Evolutionary conservation across 2,888 invertebrate genomes (phyloP).

Genomic region (Euplexia lucipara): DNA sequence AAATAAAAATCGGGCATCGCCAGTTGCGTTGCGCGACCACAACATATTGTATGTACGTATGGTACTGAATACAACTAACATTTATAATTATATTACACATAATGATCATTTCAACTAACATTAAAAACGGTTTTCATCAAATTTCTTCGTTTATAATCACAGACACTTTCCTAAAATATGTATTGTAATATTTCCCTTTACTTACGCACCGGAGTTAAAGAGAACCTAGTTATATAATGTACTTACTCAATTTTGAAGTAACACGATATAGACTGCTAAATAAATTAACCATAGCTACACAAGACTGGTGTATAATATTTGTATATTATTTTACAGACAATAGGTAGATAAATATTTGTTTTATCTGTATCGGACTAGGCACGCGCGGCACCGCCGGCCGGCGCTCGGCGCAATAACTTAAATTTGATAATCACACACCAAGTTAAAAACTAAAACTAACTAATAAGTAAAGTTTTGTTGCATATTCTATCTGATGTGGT

Average conservation of each 20-base stretch:
- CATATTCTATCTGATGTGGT: constrained; percentile 81
- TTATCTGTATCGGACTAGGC: constrained; percentile 90
- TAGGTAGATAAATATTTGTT: constrained; percentile 88
- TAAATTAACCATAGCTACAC: constrained; percentile 89
- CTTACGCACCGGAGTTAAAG: constrained; percentile 84
- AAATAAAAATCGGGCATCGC: constrained; percentile 63
- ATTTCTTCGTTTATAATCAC: constrained; percentile 90
- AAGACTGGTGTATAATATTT: constrained; percentile 82
- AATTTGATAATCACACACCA: constrained; percentile 88
- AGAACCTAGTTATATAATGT: constrained; percentile 81
- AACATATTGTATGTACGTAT: constrained; percentile 59
- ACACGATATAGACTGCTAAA: constrained; percentile 84
- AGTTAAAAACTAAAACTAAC: constrained; percentile 87
- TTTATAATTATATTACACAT: constrained; percentile 76
- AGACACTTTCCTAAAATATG: constrained; percentile 91
- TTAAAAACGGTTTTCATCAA: constrained; percentile 87
- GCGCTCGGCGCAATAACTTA: constrained; percentile 89
- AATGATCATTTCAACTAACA: constrained; percentile 83
- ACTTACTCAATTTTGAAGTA: constrained; percentile 83
- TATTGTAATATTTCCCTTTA: constrained; percentile 81
- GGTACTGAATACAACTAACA: constrained; percentile 78
- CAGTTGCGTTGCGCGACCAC: constrained; percentile 60
- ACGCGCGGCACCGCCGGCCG: constrained; percentile 82
- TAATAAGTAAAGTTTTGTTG: constrained; percentile 87
- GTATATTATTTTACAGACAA: constrained; percentile 84